phyloP scores from a whole-genome alignment of 2,797 vertebrate species.

The Smutsia temminckii region DNA sequence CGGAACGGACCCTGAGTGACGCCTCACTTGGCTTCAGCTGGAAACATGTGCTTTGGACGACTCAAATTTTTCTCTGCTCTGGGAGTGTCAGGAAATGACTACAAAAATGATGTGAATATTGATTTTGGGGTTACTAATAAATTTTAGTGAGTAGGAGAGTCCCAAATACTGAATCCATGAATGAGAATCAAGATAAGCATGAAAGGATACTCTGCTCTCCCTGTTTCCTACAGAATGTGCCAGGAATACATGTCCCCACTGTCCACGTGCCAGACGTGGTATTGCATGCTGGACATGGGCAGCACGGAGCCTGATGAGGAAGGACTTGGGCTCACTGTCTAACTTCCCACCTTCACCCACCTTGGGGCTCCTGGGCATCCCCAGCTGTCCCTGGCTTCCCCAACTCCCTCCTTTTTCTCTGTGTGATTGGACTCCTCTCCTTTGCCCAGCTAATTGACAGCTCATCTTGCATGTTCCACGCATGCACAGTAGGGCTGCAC shows the following conservation, averaged over 20 bases:
- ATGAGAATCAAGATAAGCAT: neutral
- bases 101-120: neutral
- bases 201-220: neutral
- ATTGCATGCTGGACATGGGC: neutral
- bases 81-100: neutral
- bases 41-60: neutral
- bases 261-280: too few relatives aligned
- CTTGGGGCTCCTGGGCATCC: too few relatives aligned
- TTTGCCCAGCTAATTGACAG: too few relatives aligned
- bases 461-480: too few relatives aligned
- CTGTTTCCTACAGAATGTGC: neutral
- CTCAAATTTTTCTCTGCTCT: neutral
- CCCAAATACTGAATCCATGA: too few relatives aligned
- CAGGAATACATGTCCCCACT: neutral
- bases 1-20: neutral
- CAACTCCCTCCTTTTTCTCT: too few relatives aligned
- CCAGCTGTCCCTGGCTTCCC: too few relatives aligned
- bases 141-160: neutral
- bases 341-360: neutral
- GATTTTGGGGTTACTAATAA: neutral
- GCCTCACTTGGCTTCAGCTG: fast-evolving
- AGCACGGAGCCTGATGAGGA: neutral
- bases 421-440: too few relatives aligned
- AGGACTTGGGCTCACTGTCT: neutral
- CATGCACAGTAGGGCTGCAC: too few relatives aligned